phyloP scores from a whole-genome alignment of 2,797 vertebrate genomes.

The Crenichthys baileyi region DNA sequence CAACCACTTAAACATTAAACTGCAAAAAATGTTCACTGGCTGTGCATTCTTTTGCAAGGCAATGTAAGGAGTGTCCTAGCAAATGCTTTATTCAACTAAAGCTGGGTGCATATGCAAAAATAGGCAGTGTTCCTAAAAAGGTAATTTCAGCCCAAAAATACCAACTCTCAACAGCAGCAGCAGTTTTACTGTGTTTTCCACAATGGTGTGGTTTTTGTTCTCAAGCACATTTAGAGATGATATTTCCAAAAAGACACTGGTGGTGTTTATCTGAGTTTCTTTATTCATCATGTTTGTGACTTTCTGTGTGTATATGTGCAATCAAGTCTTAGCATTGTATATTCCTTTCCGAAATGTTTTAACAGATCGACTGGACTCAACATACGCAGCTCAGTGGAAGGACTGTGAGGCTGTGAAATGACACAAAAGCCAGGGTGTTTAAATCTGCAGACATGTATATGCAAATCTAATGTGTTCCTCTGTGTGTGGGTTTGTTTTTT shows the following conservation, averaged over 20 bases:
- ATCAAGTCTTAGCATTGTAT: slow-evolving; percentile 49
- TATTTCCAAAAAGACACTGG: slow-evolving; percentile 26
- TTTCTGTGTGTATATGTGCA: slow-evolving; percentile 25
- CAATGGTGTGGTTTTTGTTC: slow-evolving; percentile 22
- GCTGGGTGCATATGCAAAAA: background rate
- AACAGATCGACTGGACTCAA: slow-evolving; percentile 65
- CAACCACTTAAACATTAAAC: background rate
- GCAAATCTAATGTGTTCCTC: slow-evolving; percentile 29
- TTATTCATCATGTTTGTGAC: slow-evolving; percentile 18
- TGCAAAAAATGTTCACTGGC: background rate
- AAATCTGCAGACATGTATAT: slow-evolving; percentile 37
- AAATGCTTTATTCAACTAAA: slow-evolving; percentile 17
- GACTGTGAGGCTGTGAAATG: slow-evolving; percentile 61
- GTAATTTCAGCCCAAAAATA: background rate
- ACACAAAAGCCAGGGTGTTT: slow-evolving; percentile 20
- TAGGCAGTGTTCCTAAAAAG: slow-evolving; percentile 15
- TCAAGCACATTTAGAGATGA: slow-evolving; percentile 9
- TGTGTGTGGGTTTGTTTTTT: slow-evolving; percentile 29
- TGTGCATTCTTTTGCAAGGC: background rate
- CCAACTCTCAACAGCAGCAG: slow-evolving; percentile 11
- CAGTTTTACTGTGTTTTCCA: slow-evolving; percentile 30
- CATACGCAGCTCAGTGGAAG: slow-evolving; percentile 71
- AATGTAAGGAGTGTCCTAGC: slow-evolving; percentile 4
- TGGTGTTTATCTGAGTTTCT: slow-evolving; percentile 37
- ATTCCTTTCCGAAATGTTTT: slow-evolving; percentile 72